Base-by-base conservation (phyloP, 2,113 vertebrate genomes). In the Coptodon rendalli region DNA sequence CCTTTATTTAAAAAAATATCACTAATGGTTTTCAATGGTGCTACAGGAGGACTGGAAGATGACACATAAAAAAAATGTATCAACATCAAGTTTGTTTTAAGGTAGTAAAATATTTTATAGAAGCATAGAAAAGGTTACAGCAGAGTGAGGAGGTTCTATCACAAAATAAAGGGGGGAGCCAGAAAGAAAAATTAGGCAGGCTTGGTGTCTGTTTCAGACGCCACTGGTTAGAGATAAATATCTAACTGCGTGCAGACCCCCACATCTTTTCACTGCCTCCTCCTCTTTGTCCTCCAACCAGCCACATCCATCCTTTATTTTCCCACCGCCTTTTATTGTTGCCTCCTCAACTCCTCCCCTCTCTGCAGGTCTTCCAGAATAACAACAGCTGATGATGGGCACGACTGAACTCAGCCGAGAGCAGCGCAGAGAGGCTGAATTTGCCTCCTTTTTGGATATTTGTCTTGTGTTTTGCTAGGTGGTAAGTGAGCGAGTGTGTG, bases 361-460 rank as follows among this genome's bases (percentile, higher is more conserved):
- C 88, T 80, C 50, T 5, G 80, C 63, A 90, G 91, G 89, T 94
- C 84, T 93, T 86, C 88, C 89, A 94, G 95, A 92, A 92, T 92
- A 90, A 91, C 95, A 22, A 10, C 48, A 93, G 91, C 93, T 95
- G 89, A 92, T 91, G 95, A 91, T 79, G 95, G 95, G 95, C 94
- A 95, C 40, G 31, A 86, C 87, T 91, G 91, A 92, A 91, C 36
- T 50, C 81, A 14, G 40, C 61, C 73, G 86, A 95, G 94, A 92
- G 93, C 81, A 85, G 54, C 8, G 50, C 48, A 12, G 27, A 3
- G 43, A 53, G 36, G 82, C 24, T 52, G n/a, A 71, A 81, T 86
- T 80, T 92, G 92, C 93, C 93, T 94, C 95, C 90, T 93, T 84
- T 82, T 78, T 22, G 36, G 43, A n/a, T 36, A 63, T 48, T 81